phyloP scores from a whole-genome alignment of 2,113 vertebrate genomes.

The Callopanchax toddi region DNA sequence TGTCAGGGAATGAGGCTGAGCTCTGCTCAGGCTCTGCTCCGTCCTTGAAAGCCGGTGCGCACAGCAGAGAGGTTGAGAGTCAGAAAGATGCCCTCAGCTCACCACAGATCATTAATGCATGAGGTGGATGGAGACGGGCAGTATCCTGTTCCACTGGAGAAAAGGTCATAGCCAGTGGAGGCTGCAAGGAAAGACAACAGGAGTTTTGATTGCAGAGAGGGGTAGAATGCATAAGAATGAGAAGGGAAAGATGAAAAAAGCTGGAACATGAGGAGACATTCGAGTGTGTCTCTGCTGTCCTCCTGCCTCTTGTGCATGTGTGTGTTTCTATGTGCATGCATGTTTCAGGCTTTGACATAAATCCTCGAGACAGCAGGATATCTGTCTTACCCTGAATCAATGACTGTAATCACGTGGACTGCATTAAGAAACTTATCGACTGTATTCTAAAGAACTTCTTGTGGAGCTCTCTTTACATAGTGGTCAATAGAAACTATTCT shows the following conservation, averaged over 20 bases:
- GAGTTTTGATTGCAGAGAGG: slow-evolving; percentile 47
- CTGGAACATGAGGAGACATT: neutral
- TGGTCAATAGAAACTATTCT: slow-evolving; percentile 7
- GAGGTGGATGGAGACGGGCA: slow-evolving; percentile 76
- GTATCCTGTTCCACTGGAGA: slow-evolving; percentile 78
- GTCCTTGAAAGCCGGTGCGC: slow-evolving; percentile 73
- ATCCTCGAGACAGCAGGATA: neutral
- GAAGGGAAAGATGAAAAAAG: neutral
- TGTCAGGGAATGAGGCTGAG: slow-evolving; percentile 61
- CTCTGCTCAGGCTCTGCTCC: slow-evolving; percentile 44
- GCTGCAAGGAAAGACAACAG: slow-evolving; percentile 58
- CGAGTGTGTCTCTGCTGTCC: neutral
- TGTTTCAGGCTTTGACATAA: slow-evolving; percentile 1
- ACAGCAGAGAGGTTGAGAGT: slow-evolving; percentile 64
- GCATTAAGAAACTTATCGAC: slow-evolving; percentile 6
- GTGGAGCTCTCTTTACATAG: slow-evolving; percentile 24
- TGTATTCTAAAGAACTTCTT: slow-evolving; percentile 25
- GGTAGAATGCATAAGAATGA: slow-evolving; percentile 33
- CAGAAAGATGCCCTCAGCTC: slow-evolving; percentile 78
- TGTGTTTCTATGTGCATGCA: neutral
- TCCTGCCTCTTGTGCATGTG: neutral
- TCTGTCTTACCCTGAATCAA: slow-evolving; percentile 31
- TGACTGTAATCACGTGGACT: slow-evolving; percentile 13
- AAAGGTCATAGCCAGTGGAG: slow-evolving; percentile 71
- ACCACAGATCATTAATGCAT: slow-evolving; percentile 81